These are phyloP conservation scores for Dasypus novemcinctus DNA, from an alignment of 2,113 vertebrate genomes.

Conservation along the genomic window DNA sequence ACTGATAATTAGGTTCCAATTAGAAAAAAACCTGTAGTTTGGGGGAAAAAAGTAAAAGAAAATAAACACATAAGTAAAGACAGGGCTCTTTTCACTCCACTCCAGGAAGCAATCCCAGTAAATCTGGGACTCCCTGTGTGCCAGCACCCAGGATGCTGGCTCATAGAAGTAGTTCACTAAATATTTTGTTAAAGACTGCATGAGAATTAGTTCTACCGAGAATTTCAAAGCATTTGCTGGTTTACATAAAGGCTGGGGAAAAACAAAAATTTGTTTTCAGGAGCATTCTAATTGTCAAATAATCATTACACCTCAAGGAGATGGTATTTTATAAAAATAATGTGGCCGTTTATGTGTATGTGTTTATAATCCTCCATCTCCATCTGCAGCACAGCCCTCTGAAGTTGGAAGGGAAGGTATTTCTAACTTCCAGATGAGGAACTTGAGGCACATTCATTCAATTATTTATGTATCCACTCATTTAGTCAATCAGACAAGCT, in stretches of 20 bases:
- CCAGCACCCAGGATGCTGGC: not conserved
- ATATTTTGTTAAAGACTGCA: not conserved
- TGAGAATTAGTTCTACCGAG: not conserved
- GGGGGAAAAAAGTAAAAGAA: not conserved
- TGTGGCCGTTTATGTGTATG: no score
- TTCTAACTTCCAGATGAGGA: not conserved
- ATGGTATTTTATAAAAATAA: not conserved
- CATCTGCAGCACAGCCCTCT: not conserved
- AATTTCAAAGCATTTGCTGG: not conserved
- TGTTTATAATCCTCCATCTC: accelerated
- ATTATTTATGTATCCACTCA: not conserved
- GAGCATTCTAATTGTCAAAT: not conserved
- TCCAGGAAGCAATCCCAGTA: not conserved
- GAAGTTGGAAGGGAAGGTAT: not conserved
- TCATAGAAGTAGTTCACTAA: not conserved
- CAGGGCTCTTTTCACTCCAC: not conserved
- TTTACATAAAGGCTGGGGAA: not conserved
- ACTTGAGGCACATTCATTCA: not conserved
- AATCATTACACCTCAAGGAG: no score
- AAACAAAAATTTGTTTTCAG: not conserved
- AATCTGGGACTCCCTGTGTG: not conserved
- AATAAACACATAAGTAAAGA: not conserved
- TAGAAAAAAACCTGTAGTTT: not conserved
- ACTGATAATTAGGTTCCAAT: not conserved
- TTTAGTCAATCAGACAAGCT: not conserved